Percentiles rank a stretch among this genome's conserved stretches.
Evolutionary conservation across 2,113 vertebrate genomes (phyloP).

Genomic region (Ailuropoda melanoleuca): DNA sequence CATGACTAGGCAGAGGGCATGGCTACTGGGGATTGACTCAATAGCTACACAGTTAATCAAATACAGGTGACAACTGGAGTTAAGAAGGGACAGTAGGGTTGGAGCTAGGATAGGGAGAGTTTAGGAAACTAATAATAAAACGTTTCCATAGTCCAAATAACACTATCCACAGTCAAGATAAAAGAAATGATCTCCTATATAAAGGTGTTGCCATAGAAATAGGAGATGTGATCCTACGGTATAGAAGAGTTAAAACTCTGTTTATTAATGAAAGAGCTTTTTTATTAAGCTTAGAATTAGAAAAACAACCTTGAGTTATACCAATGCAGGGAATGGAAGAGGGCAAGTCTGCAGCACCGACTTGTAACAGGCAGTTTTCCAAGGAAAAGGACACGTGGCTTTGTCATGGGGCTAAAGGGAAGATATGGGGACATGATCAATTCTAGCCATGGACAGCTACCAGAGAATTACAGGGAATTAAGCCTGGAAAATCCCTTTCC

Average conservation of each 20-base stretch:
- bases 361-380: background rate
- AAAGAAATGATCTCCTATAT: background rate
- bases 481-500: background rate
- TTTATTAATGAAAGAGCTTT: background rate
- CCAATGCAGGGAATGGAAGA: background rate
- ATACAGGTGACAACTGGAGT: background rate
- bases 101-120: background rate
- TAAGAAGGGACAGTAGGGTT: background rate
- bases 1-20: background rate
- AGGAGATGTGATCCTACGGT: background rate
- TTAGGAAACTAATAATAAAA: slow-evolving; percentile 34
- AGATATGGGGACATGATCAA: background rate
- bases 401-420: background rate
- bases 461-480: background rate
- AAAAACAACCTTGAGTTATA: background rate
- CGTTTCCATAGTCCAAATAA: background rate
- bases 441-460: background rate
- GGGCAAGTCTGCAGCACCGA: background rate
- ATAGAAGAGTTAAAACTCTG: background rate
- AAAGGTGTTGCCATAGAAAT: slow-evolving; percentile 8
- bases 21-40: background rate
- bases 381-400: background rate
- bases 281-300: background rate
- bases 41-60: background rate
- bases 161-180: background rate